Base-by-base conservation (phyloP, 2,888 invertebrate genomes). In the Papilio protenor region DNA sequence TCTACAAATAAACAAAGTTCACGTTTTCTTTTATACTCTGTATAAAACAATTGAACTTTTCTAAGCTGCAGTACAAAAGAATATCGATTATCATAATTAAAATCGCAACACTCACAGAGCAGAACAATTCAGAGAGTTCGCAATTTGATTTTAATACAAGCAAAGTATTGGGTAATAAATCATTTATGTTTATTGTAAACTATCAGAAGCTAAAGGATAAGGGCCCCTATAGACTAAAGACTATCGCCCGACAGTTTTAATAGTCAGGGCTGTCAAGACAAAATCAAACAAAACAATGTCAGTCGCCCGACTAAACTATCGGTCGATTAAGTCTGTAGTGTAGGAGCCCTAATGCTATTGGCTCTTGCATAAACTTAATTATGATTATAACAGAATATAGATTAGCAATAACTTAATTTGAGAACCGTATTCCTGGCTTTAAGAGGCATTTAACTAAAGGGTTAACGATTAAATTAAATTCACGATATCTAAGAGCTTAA, bases 401-500 rank as follows among this genome's bases (percentile, higher is more conserved):
- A 61, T 23, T 18, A 10, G n/a, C 21, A 49, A 74, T 61, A 61
- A 61, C 27, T 47, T 49, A 61, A 74, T 74, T 27, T 47, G 10
- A 16, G 47, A 27, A 12, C 47, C 11, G 12, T 27, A 47, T 27
- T 61, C 47, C 27, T 18, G 47, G 47, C 61, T 61, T 23, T 74
- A 61, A 49, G n/a, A 23, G 47, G 61, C 61, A 49, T 61, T 74
- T 61, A 49, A 74, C 61, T 74, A 64, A 33, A 74, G 74, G 64
- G 74, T 74, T 52, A 64, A 47, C 33, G 64, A 14, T 52, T 64
- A 74, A 74, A 33, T 64, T 33, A 21, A 74, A 74, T 74, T 33
- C 33, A 52, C 49, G 64, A 52, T n/a, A 21, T 74, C 12, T 49
- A 49, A 47, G 18, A 64, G 74, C 49, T 74, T 74, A 74, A 64